Base-by-base conservation (phyloP, 2,888 invertebrate genomes). In the Macrophya alboannulata region DNA sequence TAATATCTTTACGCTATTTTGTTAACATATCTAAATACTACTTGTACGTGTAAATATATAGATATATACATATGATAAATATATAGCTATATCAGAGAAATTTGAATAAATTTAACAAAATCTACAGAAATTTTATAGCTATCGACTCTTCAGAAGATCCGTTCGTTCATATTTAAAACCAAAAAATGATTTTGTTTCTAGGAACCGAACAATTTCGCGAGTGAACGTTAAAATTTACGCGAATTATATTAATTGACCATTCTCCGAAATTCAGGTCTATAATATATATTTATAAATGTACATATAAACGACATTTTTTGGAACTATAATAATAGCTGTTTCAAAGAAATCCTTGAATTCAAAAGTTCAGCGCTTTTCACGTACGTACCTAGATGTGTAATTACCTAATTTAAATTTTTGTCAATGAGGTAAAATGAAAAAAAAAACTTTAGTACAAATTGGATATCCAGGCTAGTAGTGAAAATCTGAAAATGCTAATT, bases 121-220 rank as follows among this genome's bases (percentile, higher is more conserved):
- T 40, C 12, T 45, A 45, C n/a, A 21, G 10, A 10, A 72, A 0
- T 45, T 74, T 45, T 37, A 37, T n/a, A n/a, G n/a, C n/a, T n/a
- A n/a, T n/a, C n/a, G n/a, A n/a, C n/a, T n/a, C n/a, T n/a, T n/a
- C n/a, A n/a, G n/a, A n/a, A n/a, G n/a, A n/a, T n/a, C n/a, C n/a
- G n/a, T n/a, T n/a, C n/a, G n/a, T n/a, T n/a, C n/a, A n/a, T n/a
- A n/a, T n/a, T n/a, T n/a, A n/a, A n/a, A n/a, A n/a, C n/a, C n/a
- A n/a, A n/a, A n/a, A n/a, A n/a, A n/a, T 51, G 15, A 15, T 31
- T 37, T 31, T 8, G 5, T 55, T 55, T 31, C 17, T 12, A 10
- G 51, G 55, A 51, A n/a, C n/a, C 10, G 25, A 43, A 4, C 31
- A 31, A 77, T 77, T 77, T 77, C 77, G 77, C 77, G 37, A 77